Evolutionary conservation across 2,797 vertebrate species (phyloP), one percentile per base, ranked within the genome.

Genomic region (Amphiprion clarkii): DNA sequence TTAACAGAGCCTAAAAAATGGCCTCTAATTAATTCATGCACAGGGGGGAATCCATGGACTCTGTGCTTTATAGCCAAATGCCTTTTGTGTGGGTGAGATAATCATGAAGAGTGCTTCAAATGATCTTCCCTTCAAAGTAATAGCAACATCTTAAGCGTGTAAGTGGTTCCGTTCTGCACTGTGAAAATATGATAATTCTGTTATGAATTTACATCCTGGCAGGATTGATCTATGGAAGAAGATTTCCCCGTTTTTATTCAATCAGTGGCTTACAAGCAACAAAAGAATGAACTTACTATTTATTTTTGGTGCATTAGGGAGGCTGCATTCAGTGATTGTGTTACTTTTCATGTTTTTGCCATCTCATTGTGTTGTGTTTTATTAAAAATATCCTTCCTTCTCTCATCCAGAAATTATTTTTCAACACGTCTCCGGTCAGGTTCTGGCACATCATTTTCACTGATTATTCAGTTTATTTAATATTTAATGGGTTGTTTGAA

Each of bases 11-110:
- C 62, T 59, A 74, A 71, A 73, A 49, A 44, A 17, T 25, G 36
- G 55, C 16, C 14, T 56, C 13, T 76, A n/a, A 76, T 81, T 74
- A 57, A 75, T 79, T 61, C 59, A 77, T 61, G 52, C 13, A 51
- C 61, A 70, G n/a, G 48, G 10, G 16, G 11, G 27, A 5, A 51
- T 10, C 55, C n/a, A 39, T 40, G 51, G 10, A 29, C 63, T 49
- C 16, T 57, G n/a, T 6, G 14, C 25, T 10, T 76, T 74, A 23
- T 78, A 79, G 67, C 60, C 23, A 39, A 27, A 14, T 54, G n/a
- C 48, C 48, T 39, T 42, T 65, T 61, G 8, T 39, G 40, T 21
- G 56, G 23, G 33, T 8, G 23, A 51, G n/a, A 74, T 56, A 33
- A 70, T 67, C 44, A 36, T 48, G 40, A 64, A 53, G 46, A 42